Conservation (phyloP, 2,888 invertebrate species). For the Dusona sp. region DNA sequence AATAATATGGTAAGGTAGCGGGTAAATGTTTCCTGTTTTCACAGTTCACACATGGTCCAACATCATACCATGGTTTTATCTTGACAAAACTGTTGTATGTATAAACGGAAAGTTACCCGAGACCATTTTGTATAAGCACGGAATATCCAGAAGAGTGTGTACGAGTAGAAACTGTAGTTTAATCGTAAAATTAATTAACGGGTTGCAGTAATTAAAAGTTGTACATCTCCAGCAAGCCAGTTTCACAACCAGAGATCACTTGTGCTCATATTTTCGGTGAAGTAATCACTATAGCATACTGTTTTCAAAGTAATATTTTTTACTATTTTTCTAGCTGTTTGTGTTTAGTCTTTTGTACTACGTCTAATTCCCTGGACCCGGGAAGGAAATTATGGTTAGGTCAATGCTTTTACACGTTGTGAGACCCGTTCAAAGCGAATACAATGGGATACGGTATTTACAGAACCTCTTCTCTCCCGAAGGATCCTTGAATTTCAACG, state of each 20-base stretch:
- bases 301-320: neutral
- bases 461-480: conserved; percentile 5
- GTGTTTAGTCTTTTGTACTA: neutral
- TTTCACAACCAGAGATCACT: conserved; percentile 32
- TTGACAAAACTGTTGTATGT: conserved; percentile 25
- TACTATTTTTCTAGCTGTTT: neutral
- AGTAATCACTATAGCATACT: neutral
- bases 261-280: neutral
- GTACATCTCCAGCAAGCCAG: conserved; percentile 50
- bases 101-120: conserved; percentile 14
- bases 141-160: neutral
- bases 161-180: conserved; percentile 46
- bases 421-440: neutral
- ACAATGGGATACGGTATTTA: conserved; percentile 35
- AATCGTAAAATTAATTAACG: conserved; percentile 69
- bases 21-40: conserved; percentile 37
- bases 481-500: conserved; percentile 39
- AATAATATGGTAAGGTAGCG: neutral
- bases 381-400: conserved; percentile 3
- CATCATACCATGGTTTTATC: conserved; percentile 5
- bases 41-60: conserved; percentile 25
- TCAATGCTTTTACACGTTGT: conserved; percentile 25
- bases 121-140: neutral
- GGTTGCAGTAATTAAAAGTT: conserved; percentile 67
- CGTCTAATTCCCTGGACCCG: neutral